A percentile compares a stretch with the other conserved stretches of the same genome.
Evolutionary conservation across 2,797 vertebrate genomes (phyloP).

Genomic region (Manis pentadactyla): DNA sequence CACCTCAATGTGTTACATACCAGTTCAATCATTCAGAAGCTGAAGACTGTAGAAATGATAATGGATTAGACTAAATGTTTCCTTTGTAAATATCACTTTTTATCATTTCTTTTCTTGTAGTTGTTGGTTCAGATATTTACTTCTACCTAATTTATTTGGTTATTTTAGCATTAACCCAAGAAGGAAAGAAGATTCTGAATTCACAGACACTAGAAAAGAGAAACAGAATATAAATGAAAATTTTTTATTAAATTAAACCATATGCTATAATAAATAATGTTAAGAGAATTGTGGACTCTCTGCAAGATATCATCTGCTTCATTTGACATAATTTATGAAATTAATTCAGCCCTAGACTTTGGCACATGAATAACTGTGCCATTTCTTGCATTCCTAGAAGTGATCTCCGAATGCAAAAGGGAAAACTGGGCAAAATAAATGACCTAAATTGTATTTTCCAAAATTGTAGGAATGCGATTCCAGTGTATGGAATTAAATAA

Average conservation of each 20-base stretch:
- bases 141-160: not conserved
- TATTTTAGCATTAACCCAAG: not conserved
- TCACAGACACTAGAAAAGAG: not conserved
- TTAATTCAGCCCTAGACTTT: not conserved
- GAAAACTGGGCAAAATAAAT: not conserved
- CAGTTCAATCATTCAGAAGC: not conserved
- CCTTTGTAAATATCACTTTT: not conserved
- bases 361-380: not conserved
- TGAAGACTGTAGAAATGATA: not conserved
- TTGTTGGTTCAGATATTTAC: not conserved
- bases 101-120: not conserved
- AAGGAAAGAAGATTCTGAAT: not conserved
- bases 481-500: not conserved
- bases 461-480: not conserved
- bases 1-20: not conserved
- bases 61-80: not conserved
- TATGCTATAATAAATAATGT: not conserved
- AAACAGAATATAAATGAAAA: slow-evolving; percentile 12
- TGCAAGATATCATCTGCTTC: slow-evolving; percentile 11
- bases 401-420: not conserved
- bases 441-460: not conserved
- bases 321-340: slow-evolving; percentile 22
- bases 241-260: not conserved
- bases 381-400: not conserved
- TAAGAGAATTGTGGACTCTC: not conserved